phyloP scores from a whole-genome alignment of 2,113 vertebrate species.

The Bothrops jararaca region DNA sequence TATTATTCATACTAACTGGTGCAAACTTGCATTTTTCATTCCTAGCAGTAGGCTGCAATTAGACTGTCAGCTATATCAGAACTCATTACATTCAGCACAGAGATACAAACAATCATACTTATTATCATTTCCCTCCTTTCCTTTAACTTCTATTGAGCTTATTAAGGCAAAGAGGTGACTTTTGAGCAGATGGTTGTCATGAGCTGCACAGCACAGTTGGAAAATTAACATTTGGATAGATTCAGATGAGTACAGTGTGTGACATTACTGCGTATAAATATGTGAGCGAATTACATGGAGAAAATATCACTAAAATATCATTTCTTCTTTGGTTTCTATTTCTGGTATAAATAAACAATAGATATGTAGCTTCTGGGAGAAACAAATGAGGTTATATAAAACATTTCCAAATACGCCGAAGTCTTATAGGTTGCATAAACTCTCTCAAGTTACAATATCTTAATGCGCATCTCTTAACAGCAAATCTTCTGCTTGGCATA shows the following conservation, averaged over 20 bases:
- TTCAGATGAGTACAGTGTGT: slow-evolving; percentile 25
- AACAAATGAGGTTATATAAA: background rate
- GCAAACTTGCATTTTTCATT: slow-evolving; percentile 42
- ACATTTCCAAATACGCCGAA: slow-evolving; percentile 2
- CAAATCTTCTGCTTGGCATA: background rate
- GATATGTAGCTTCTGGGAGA: background rate
- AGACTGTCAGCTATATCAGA: slow-evolving; percentile 23
- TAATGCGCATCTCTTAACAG: background rate
- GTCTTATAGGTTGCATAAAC: background rate
- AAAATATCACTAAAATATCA: slow-evolving; percentile 19
- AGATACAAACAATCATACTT: slow-evolving; percentile 29
- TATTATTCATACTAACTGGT: background rate
- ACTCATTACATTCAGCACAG: slow-evolving; percentile 26
- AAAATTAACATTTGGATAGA: slow-evolving; percentile 38
- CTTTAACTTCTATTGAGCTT: slow-evolving; percentile 42
- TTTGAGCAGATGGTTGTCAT: slow-evolving; percentile 33
- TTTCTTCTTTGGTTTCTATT: slow-evolving; percentile 14
- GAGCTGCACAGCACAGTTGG: slow-evolving; percentile 19
- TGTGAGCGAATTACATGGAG: background rate
- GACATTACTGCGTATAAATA: slow-evolving; percentile 29
- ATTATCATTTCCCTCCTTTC: slow-evolving; percentile 15
- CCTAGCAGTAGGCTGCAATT: slow-evolving; percentile 26
- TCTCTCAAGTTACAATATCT: background rate
- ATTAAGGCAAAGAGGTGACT: slow-evolving; percentile 35
- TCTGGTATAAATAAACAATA: slow-evolving; percentile 9